Percentiles rank a stretch among this genome's conserved stretches.
Evolutionary conservation across 2,888 invertebrate genomes (phyloP).

Genomic region (Ariolimax columbianus): DNA sequence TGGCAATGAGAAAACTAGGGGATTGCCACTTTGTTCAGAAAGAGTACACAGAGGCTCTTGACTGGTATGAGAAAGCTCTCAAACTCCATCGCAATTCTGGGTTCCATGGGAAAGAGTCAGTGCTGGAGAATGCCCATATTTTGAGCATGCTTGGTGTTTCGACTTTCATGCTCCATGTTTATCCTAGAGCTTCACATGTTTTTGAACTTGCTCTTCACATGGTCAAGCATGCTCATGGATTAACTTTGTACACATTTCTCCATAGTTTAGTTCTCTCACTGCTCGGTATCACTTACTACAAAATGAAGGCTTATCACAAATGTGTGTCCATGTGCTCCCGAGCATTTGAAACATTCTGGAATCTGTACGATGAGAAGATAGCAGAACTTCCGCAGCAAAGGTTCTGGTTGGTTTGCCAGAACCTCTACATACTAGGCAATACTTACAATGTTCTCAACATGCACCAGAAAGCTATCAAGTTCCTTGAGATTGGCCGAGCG

Average conservation of each 20-base stretch:
- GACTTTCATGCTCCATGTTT: slow-evolving; percentile 76
- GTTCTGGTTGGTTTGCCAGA: slow-evolving; percentile 77
- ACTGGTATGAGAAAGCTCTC: slow-evolving; percentile 75
- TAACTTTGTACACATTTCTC: slow-evolving; percentile 65
- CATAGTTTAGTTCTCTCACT: slow-evolving; percentile 74
- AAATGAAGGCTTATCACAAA: slow-evolving; percentile 76
- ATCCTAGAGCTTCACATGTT: slow-evolving; percentile 75
- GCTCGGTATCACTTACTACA: slow-evolving; percentile 74
- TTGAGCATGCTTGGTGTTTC: slow-evolving; percentile 76
- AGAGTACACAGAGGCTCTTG: slow-evolving; percentile 73
- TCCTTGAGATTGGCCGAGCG: slow-evolving; percentile 71
- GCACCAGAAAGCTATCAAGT: slow-evolving; percentile 75
- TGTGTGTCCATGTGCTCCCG: slow-evolving; percentile 76
- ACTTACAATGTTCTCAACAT: slow-evolving; percentile 74
- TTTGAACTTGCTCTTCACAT: slow-evolving; percentile 76
- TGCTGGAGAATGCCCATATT: slow-evolving; percentile 76
- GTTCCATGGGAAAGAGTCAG: slow-evolving; percentile 67
- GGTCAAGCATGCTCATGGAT: slow-evolving; percentile 72
- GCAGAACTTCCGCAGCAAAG: slow-evolving; percentile 71
- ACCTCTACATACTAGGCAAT: slow-evolving; percentile 75
- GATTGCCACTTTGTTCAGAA: slow-evolving; percentile 77
- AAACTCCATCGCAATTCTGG: slow-evolving; percentile 68
- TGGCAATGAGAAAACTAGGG: slow-evolving; percentile 73
- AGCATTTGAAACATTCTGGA: slow-evolving; percentile 75
- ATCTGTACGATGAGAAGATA: slow-evolving; percentile 71